Percentiles rank a stretch among this genome's conserved stretches.
These are phyloP conservation scores for Pipra filicauda DNA, from an alignment of 2,113 vertebrate species.

Conservation along the genomic window DNA sequence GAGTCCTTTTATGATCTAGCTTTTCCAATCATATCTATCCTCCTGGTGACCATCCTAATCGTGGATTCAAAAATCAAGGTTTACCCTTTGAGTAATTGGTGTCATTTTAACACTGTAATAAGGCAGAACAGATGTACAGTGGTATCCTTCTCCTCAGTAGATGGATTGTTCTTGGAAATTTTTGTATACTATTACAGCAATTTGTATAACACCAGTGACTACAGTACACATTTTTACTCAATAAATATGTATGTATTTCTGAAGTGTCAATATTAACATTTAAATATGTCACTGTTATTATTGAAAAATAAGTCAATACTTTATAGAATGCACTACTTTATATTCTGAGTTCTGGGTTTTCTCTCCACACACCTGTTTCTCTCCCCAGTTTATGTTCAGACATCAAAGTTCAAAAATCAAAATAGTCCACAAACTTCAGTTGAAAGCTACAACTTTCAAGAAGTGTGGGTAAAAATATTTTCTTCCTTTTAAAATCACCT, in stretches of 20 bases:
- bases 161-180: not conserved
- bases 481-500: not conserved
- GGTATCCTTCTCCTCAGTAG: not conserved
- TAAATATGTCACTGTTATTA: not conserved
- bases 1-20: not conserved
- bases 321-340: not conserved
- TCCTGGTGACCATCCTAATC: not conserved
- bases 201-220: not conserved
- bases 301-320: not conserved
- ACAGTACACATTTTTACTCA: not conserved
- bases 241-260: not conserved
- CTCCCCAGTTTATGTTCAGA: not conserved
- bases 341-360: not conserved
- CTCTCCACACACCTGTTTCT: not conserved
- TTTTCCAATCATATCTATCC: not conserved
- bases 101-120: not conserved
- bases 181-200: not conserved
- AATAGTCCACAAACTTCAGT: not conserved
- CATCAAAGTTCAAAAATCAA: not conserved
- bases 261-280: not conserved
- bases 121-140: not conserved
- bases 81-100: not conserved
- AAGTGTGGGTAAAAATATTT: not conserved
- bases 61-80: not conserved
- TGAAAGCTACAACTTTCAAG: not conserved